Percentiles rank a stretch among this genome's conserved stretches.
Conservation (phyloP, 2,113 vertebrate species). For the Mungos mungo region DNA sequence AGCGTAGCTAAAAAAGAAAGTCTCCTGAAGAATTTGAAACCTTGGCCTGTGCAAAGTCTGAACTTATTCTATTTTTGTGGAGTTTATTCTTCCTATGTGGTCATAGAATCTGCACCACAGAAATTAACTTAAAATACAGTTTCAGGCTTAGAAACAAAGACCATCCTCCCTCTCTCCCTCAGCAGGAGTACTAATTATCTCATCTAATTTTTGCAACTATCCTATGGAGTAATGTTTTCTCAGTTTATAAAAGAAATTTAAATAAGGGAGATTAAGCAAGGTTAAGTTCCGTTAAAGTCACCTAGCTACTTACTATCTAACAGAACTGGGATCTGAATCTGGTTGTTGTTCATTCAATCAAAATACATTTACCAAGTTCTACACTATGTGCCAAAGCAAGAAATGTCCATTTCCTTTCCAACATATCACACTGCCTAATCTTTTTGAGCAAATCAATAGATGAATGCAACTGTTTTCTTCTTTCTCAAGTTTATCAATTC, state of each 20-base stretch:
- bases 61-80: background rate
- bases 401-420: slow-evolving; percentile 12
- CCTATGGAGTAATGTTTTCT: background rate
- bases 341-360: background rate
- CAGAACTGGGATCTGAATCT: slow-evolving; percentile 35
- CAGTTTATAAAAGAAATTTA: slow-evolving; percentile 24
- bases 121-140: slow-evolving; percentile 53
- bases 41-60: background rate
- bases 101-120: slow-evolving; percentile 12
- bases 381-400: background rate
- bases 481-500: slow-evolving; percentile 46
- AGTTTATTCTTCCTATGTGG: slow-evolving; percentile 11
- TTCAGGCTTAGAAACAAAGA: slow-evolving; percentile 45
- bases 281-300: background rate
- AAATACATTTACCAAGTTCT: slow-evolving; percentile 16
- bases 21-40: slow-evolving; percentile 28
- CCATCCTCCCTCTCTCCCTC: background rate
- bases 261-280: slow-evolving; percentile 21
- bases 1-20: background rate
- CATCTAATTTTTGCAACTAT: slow-evolving; percentile 29
- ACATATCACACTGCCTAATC: background rate
- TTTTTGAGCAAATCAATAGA: slow-evolving; percentile 33
- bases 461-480: slow-evolving; percentile 43
- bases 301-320: slow-evolving; percentile 38
- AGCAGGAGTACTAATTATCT: slow-evolving; percentile 5